Base-by-base conservation (phyloP, 2,797 vertebrate genomes). In the Pangasius larnaudii region DNA sequence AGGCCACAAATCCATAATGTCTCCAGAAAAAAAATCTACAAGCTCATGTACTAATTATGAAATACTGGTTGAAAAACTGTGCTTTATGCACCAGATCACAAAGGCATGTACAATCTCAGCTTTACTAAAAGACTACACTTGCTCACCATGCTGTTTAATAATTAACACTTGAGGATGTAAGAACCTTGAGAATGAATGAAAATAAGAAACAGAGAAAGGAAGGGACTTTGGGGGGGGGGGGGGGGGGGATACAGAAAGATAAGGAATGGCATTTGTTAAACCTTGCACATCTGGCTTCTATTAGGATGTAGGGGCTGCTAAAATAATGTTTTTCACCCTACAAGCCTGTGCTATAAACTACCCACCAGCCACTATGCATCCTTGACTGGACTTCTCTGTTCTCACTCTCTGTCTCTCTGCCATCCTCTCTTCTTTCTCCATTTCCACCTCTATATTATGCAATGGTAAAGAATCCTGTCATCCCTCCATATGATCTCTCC, bases 261-360 rank as follows among this genome's bases (percentile, higher is more conserved):
- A 86, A 93, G 92, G 93, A 92, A 92, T 92, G 92, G 93, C 93
- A 93, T 96, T 95, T 95, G 95, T 95, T 96, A 96, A 95, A 96
- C 94, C 93, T 91, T 88, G 91, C 94, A 96, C 96, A 97, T 96
- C 95, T 97, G 96, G 95, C 92, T 96, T 94, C 95, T 96, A 95
- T 97, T 96, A 95, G 94, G 91, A 95, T 93, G 93, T 94, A 94
- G 95, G 94, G 95, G 94, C 95, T 94, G 89, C 95, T 96, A 96
- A 96, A 96, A 96, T 96, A 96, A 96, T 96, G 96, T 96, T 97
- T 96, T 97, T 96, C 96, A 96, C 96, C 96, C 95, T 95, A 96
- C 96, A 96, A 96, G 95, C 93, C 95, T 95, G 93, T 95, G 95
- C 95, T 96, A 95, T 96, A 96, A 96, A 96, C 96, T 96, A 96